Evolutionary conservation across 2,113 vertebrate genomes (phyloP), one percentile per base, ranked within the genome.

Genomic region (Platysteira castanea): DNA sequence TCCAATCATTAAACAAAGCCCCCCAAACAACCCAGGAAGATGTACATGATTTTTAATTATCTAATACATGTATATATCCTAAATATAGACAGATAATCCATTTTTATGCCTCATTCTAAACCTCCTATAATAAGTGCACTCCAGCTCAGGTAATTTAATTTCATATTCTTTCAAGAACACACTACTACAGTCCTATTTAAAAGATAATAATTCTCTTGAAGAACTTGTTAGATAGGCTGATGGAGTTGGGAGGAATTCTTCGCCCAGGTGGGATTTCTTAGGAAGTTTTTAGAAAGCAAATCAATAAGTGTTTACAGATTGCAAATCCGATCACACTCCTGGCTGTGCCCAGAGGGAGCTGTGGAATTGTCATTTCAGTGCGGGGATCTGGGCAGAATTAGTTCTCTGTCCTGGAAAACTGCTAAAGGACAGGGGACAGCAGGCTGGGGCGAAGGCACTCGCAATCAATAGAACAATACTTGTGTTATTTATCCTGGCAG

Each of bases 231-330:
- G 23, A 82, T 13, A 73, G 24, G 37, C 60, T 61, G 49, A 87
- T 35, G 20, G 46, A 76, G 33, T 91, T 89, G 47, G 69, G 33
- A 89, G n/a, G 57, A 95, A 89, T 75, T 84, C 49, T 57, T 64
- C 2, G 2, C 69, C 53, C 74, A 47, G 74, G 70, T 85, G 87
- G 74, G 86, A 87, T 81, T 95, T 87, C 80, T 47, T 24, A 39
- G 76, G 87, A 96, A 90, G 61, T 85, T 96, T 96, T 94, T 61
- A 74, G 84, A 91, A 96, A 78, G 70, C 59, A 76, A 93, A 94
- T 96, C 93, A 83, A 57, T 93, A 83, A 33, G 35, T 19, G 42
- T 83, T 85, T 93, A 61, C 49, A 88, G 89, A 84, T 87, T 96
- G 78, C 89, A 91, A 96, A 93, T 54, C 89, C 5, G 57, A 65